These are phyloP conservation scores for Serrognathus titanus DNA, from an alignment of 2,888 invertebrate species.

Conservation along the genomic window DNA sequence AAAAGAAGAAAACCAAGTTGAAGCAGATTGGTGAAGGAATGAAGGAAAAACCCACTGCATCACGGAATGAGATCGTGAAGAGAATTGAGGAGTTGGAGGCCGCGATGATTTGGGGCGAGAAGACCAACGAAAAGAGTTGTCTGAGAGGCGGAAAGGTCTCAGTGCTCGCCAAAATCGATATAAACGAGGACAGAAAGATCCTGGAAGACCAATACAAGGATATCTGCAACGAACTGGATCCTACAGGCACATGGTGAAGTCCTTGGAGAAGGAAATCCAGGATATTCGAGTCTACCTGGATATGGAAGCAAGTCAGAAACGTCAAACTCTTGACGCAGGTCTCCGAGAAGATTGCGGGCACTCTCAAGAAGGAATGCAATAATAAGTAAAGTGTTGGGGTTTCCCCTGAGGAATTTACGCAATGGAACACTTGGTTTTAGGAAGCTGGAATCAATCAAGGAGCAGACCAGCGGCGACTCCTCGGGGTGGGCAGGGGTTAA, in stretches of 20 bases:
- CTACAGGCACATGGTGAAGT: constrained; percentile 63
- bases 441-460: constrained; percentile 66
- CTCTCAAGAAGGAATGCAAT: constrained; percentile 69
- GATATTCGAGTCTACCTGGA: constrained; percentile 82
- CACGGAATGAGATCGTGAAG: constrained; percentile 46
- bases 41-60: constrained; percentile 42
- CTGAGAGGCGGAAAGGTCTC: constrained; percentile 68
- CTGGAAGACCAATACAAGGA: constrained; percentile 73
- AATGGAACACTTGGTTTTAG: constrained; percentile 40
- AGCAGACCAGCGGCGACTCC: too few species aligned
- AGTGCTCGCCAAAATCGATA: constrained; percentile 60
- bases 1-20: constrained; percentile 58
- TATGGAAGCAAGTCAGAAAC: constrained; percentile 70
- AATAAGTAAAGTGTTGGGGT: constrained; percentile 53
- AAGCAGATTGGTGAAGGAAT: constrained; percentile 54
- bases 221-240: constrained; percentile 73
- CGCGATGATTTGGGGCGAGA: constrained; percentile 77
- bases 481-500: too few species aligned
- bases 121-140: constrained; percentile 68
- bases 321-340: constrained; percentile 64
- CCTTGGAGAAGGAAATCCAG: constrained; percentile 67
- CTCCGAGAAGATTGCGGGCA: constrained; percentile 64
- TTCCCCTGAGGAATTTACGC: not conserved
- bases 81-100: constrained; percentile 59
- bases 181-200: constrained; percentile 66